phyloP scores from a whole-genome alignment of 2,113 vertebrate genomes.

The Toxotes jaculatrix region DNA sequence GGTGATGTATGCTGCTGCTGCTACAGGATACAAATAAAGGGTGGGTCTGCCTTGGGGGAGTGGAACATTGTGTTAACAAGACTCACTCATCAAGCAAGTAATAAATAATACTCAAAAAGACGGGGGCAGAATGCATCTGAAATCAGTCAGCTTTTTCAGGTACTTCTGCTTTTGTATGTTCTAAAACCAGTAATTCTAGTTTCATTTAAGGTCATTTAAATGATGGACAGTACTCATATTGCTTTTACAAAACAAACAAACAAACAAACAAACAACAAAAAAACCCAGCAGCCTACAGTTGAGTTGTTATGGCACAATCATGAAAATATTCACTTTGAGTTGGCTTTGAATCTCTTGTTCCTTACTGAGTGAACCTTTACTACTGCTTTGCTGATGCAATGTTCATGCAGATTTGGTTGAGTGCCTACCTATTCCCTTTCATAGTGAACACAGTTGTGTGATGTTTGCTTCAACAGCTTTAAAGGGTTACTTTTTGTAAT shows the following conservation, averaged over 20 bases:
- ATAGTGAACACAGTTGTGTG: background rate
- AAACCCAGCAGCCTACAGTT: background rate
- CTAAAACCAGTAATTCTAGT: slow-evolving; percentile 9
- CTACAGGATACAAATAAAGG: slow-evolving; percentile 61
- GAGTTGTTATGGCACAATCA: background rate
- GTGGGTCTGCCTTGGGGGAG: slow-evolving; percentile 51
- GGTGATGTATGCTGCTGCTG: slow-evolving; percentile 30
- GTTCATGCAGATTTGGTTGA: background rate
- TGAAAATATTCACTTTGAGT: background rate
- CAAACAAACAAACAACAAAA: background rate
- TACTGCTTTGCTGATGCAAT: background rate
- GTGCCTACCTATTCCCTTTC: background rate
- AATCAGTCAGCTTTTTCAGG: background rate
- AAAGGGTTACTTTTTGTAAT: background rate
- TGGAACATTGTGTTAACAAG: slow-evolving; percentile 36
- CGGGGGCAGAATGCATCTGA: background rate
- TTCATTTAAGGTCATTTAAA: background rate
- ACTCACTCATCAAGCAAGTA: slow-evolving; percentile 24
- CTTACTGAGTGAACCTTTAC: background rate
- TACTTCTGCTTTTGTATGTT: background rate
- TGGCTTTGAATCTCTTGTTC: background rate
- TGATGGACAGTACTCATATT: background rate
- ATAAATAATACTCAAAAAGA: background rate
- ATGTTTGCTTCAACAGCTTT: background rate
- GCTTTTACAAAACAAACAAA: too few species aligned